phyloP scores from a whole-genome alignment of 2,797 vertebrate species.

The Spinus pinus region DNA sequence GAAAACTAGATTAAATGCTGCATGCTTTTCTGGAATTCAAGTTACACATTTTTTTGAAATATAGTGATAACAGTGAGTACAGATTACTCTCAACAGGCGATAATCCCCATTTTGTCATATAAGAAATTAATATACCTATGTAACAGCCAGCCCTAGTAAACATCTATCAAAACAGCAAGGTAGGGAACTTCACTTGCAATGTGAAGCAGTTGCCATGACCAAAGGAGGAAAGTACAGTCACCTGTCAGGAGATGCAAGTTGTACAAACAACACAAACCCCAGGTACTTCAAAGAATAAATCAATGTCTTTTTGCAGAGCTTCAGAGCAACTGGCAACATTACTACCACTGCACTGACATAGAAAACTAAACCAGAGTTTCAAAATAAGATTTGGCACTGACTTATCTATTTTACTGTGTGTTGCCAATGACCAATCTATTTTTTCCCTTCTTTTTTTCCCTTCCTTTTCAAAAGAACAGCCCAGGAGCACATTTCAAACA shows the following conservation, averaged over 20 bases:
- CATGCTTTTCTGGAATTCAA: neutral
- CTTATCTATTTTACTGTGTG: neutral
- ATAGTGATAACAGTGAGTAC: neutral
- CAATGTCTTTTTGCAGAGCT: neutral
- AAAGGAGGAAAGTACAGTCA: neutral
- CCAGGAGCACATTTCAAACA: neutral
- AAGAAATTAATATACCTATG: neutral
- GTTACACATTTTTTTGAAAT: neutral
- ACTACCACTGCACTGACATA: neutral
- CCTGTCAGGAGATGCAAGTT: neutral
- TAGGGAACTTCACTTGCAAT: neutral
- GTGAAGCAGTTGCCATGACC: neutral
- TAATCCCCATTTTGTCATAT: neutral
- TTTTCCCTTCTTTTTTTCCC: rapidly evolving
- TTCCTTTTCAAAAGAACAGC: neutral
- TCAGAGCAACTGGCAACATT: neutral
- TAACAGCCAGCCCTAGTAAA: neutral
- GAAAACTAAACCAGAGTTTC: neutral
- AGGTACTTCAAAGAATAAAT: neutral
- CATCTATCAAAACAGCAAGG: neutral
- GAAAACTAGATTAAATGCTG: neutral
- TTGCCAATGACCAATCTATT: neutral
- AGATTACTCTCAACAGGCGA: neutral
- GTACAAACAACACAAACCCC: neutral
- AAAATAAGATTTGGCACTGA: neutral